These are phyloP conservation scores for Poicephalus gulielmi DNA, from an alignment of 2,113 vertebrate genomes.

Conservation along the genomic window DNA sequence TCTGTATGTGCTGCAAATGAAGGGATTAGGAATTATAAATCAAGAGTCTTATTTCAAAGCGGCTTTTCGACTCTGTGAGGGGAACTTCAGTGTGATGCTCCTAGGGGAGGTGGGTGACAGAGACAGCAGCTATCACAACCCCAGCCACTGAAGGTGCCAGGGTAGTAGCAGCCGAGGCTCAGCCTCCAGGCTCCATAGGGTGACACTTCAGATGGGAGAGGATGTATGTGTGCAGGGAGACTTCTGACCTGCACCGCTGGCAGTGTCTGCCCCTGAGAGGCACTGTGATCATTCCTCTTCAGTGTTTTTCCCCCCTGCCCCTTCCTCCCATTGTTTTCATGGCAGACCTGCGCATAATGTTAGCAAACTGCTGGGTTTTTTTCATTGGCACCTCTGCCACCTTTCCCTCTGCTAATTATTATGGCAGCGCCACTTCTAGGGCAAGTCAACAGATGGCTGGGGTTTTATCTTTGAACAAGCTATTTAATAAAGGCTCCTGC, in stretches of 20 bases:
- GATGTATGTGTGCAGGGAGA: neutral
- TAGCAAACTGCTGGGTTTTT: neutral
- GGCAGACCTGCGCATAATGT: neutral
- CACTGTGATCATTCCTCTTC: neutral
- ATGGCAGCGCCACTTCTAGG: neutral
- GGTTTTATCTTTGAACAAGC: conserved; percentile 43
- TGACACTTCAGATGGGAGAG: rapidly evolving
- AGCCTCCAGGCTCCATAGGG: rapidly evolving
- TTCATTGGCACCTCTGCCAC: neutral
- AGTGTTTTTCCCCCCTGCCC: neutral
- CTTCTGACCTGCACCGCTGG: neutral
- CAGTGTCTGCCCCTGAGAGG: neutral
- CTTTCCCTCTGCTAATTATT: conserved; percentile 38
- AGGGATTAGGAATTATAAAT: conserved; percentile 23
- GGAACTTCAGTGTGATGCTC: neutral
- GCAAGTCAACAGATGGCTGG: conserved; percentile 20
- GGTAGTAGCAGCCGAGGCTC: neutral
- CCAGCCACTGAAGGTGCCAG: rapidly evolving
- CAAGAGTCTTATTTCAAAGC: conserved; percentile 17
- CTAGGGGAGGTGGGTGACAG: neutral
- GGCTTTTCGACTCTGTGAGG: neutral
- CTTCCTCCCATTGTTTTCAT: neutral
- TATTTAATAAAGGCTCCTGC: conserved; percentile 41
- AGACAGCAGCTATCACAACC: neutral
- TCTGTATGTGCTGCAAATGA: neutral